phyloP scores from a whole-genome alignment of 2,797 vertebrate genomes.

The Margarornis squamiger region DNA sequence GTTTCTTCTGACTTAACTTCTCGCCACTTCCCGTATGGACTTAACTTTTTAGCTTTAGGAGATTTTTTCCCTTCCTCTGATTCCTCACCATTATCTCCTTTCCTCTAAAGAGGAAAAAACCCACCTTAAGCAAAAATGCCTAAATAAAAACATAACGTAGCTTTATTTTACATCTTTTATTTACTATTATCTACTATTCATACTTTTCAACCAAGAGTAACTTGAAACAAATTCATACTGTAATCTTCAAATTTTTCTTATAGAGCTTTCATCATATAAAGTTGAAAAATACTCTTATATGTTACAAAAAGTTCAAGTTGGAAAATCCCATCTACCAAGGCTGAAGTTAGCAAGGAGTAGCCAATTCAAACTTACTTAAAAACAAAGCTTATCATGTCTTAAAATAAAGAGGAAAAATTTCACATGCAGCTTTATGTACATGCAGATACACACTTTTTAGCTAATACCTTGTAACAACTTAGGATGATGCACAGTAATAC shows the following conservation, averaged over 20 bases:
- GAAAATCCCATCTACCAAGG: background rate
- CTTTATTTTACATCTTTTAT: conserved; percentile 50
- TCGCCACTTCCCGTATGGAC: conserved; percentile 90
- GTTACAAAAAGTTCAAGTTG: background rate
- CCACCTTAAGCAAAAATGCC: conserved; percentile 62
- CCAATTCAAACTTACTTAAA: background rate
- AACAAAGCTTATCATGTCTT: background rate
- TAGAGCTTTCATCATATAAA: background rate
- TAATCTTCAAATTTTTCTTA: background rate
- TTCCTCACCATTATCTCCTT: conserved; percentile 59
- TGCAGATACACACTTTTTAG: background rate
- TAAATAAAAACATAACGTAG: conserved; percentile 60
- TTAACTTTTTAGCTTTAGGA: conserved; percentile 70
- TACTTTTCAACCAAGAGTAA: conserved; percentile 4
- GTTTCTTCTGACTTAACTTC: conserved; percentile 76
- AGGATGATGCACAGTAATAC: background rate
- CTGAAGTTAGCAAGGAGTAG: background rate
- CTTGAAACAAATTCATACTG: background rate
- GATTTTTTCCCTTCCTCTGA: conserved; percentile 57
- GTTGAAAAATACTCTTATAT: background rate
- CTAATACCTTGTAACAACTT: background rate
- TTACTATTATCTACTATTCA: background rate
- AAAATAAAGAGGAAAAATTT: background rate
- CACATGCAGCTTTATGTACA: background rate
- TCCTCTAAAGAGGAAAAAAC: conserved; percentile 73